Conservation (phyloP, 1,140 invertebrate species). For the Drosophila varians region DNA sequence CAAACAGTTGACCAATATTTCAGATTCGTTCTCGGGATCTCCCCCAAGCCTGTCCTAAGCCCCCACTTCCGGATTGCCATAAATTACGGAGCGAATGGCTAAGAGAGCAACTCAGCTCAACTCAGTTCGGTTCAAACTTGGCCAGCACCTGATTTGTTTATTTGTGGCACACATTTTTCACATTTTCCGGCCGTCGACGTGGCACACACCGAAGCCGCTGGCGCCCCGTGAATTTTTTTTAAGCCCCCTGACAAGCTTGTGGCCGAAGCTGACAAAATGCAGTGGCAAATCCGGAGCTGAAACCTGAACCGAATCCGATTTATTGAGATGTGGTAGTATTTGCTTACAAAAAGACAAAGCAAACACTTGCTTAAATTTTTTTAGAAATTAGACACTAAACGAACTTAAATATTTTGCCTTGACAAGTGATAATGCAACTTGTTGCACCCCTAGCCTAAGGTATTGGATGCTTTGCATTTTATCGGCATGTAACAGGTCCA, state of each 20-base stretch:
- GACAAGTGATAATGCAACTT: constrained; percentile 14
- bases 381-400: constrained; percentile 25
- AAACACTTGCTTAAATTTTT: constrained; percentile 48
- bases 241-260: background rate
- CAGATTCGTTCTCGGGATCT: constrained; percentile 30
- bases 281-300: constrained; percentile 4
- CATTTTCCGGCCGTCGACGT: constrained; percentile 47
- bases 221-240: constrained; percentile 27
- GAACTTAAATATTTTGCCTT: constrained; percentile 66
- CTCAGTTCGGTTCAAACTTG: background rate
- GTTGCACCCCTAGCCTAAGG: background rate
- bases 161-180: constrained; percentile 65
- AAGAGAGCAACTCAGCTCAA: constrained; percentile 9
- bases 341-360: constrained; percentile 23
- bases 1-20: constrained; percentile 74
- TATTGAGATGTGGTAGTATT: constrained; percentile 29
- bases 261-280: constrained; percentile 34
- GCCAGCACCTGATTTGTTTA: constrained; percentile 70
- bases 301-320: constrained; percentile 5
- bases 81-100: constrained; percentile 56
- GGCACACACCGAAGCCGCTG: constrained; percentile 22
- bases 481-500: background rate
- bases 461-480: constrained; percentile 10
- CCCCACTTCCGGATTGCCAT: constrained; percentile 43
- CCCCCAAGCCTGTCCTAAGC: background rate